Evolutionary conservation across 2,113 vertebrate genomes (phyloP).

Genomic region (Psephotus haematonotus): DNA sequence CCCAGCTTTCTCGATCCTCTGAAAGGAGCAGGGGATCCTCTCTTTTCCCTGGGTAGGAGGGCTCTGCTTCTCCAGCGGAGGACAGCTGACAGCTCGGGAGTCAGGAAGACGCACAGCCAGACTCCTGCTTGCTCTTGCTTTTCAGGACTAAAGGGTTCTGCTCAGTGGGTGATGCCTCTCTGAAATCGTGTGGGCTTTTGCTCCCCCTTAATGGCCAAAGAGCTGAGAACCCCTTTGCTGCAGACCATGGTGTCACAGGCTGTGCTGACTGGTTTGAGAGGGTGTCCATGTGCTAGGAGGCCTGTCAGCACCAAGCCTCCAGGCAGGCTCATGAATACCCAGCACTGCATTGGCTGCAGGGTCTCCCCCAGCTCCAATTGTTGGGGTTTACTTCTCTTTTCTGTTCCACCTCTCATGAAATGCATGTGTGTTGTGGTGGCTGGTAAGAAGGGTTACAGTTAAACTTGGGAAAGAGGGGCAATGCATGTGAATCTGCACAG

Average conservation of each 20-base stretch:
- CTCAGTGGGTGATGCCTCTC: neutral
- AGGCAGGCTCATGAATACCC: neutral
- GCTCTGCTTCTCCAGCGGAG: neutral
- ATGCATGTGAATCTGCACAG: neutral
- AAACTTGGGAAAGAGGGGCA: neutral
- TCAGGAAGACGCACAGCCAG: neutral
- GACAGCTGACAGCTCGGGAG: neutral
- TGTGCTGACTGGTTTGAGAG: neutral
- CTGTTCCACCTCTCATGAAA: neutral
- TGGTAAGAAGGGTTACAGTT: neutral
- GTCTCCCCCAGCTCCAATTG: neutral
- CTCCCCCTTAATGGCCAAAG: neutral
- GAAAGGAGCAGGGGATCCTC: neutral
- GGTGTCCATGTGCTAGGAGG: neutral
- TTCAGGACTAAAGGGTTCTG: neutral
- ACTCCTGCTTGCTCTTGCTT: neutral
- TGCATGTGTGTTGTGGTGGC: accelerated
- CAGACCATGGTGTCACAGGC: neutral
- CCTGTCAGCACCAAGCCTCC: neutral
- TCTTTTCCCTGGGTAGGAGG: neutral
- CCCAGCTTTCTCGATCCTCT: neutral
- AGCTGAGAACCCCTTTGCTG: neutral
- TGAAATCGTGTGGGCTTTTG: neutral
- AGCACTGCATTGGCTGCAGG: accelerated
- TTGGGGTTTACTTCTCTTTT: neutral